Evolutionary conservation across 2,797 vertebrate species (phyloP), one percentile per base, ranked within the genome.

Genomic region (Tokudaia muenninki): DNA sequence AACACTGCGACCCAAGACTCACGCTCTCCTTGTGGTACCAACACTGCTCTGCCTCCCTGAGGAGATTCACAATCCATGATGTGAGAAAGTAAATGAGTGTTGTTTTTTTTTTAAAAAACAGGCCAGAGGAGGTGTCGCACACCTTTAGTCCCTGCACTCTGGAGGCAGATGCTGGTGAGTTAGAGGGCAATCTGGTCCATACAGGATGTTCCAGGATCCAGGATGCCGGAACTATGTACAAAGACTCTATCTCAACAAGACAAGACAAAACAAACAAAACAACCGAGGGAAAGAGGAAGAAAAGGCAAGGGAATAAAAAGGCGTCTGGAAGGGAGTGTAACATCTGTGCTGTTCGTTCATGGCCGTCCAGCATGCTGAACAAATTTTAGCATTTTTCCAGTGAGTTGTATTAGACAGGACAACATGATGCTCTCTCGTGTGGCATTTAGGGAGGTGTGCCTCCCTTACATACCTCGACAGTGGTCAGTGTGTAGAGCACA

Each of bases 401-500:
- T 89, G 77, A 81, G 37, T 84, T 93, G 95, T 82, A 82, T 97
- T 79, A 84, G 61, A 75, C 7, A 81, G 70, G 29, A 94, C 24
- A 82, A 86, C 37, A 44, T 47, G 6, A 57, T 1, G 44, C 1
- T 21, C 26, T 59, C 50, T 55, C 10, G 19, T 17, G 16, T 6
- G 21, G 19, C 74, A 72, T 16, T 50, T 70, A 92, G 67, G 14
- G 74, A 41, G 89, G 26, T 1, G 12, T 24, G 52, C 24, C 59
- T 77, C 19, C 88, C 70, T 55, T 34, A 90, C 95, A 96, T 98
- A 99, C 99, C 97, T 99, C 98, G 95, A 99, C 67, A 10, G 98
- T 99, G 70, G 99, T 98, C 50, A 99, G 63, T 26, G 99, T 98
- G 19, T 99, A 99, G 75, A 99, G 99, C 2, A 99, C 99, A 9